These are phyloP conservation scores for Carpatolechia fugitivella DNA, from an alignment of 2,888 invertebrate genomes.

Conservation along the genomic window DNA sequence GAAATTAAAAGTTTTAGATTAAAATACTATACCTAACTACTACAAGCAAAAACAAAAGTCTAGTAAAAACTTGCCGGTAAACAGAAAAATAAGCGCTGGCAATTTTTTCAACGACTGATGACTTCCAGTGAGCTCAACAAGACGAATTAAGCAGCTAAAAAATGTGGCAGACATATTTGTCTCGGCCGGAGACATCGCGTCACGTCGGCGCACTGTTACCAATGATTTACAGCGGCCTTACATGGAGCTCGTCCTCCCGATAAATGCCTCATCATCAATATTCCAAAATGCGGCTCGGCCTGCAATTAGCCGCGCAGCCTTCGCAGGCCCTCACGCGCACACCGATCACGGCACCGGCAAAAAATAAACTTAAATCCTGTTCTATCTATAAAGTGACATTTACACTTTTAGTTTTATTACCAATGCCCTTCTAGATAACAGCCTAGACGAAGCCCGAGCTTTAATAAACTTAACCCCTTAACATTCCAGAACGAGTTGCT, in stretches of 20 bases:
- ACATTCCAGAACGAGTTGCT: conserved; percentile 5
- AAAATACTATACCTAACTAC: not conserved
- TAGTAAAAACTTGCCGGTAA: conserved; percentile 2
- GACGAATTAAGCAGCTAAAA: conserved; percentile 66
- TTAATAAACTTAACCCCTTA: not conserved
- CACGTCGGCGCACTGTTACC: conserved; percentile 68
- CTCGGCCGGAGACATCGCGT: conserved; percentile 71
- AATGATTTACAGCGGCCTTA: conserved; percentile 76
- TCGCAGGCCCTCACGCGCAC: conserved; percentile 69
- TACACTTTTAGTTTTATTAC: conserved; percentile 45
- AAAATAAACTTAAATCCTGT: conserved; percentile 69
- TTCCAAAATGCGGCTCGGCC: conserved; percentile 76
- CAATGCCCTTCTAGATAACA: conserved; percentile 15
- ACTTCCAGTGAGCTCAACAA: conserved; percentile 53
- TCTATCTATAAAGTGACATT: conserved; percentile 66
- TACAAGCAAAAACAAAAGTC: not conserved
- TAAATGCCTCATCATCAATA: conserved; percentile 78
- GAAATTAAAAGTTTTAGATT: not conserved
- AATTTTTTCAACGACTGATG: conserved; percentile 41
- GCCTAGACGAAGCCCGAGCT: not conserved
- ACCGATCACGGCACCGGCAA: conserved; percentile 57
- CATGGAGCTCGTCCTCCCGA: conserved; percentile 74
- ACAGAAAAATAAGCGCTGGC: conserved; percentile 35
- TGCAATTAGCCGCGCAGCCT: conserved; percentile 75
- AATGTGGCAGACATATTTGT: conserved; percentile 69